Evolutionary conservation across 2,113 vertebrate genomes (phyloP).

Genomic region (Oplegnathus fasciatus): DNA sequence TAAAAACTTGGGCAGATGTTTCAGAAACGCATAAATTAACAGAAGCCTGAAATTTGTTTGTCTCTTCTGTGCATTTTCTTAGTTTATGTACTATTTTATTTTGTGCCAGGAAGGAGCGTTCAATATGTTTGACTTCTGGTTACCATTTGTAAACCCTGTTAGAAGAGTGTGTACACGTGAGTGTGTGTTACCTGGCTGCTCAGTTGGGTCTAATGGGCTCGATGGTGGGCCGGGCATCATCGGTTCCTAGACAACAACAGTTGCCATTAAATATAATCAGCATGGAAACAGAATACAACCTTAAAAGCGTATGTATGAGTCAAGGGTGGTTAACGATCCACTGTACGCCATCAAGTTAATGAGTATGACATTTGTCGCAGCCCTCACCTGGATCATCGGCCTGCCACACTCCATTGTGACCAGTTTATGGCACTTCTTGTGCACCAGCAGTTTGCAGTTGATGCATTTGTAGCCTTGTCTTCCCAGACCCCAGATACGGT

Average conservation of each 20-base stretch:
- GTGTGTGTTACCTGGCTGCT: constrained; percentile 87
- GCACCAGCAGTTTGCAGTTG: constrained; percentile 98
- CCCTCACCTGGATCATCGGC: constrained; percentile 82
- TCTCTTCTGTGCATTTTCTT: background rate
- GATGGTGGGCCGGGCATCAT: constrained; percentile 85
- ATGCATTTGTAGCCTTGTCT: constrained; percentile 99
- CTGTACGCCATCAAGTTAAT: background rate
- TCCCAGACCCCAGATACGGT: constrained; percentile 98
- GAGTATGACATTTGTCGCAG: background rate
- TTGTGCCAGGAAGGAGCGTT: background rate
- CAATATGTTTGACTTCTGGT: background rate
- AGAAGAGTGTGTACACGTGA: background rate
- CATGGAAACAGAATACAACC: background rate
- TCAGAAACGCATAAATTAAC: background rate
- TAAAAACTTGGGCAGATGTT: background rate
- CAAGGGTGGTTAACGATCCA: background rate
- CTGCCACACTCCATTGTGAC: constrained; percentile 93
- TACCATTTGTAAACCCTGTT: background rate
- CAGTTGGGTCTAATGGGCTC: constrained; percentile 87
- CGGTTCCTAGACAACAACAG: constrained; percentile 88
- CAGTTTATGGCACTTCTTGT: constrained; percentile 99
- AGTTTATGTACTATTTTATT: background rate
- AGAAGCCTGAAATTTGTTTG: background rate
- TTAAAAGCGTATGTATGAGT: constrained; percentile 13
- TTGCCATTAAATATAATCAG: background rate